Percentiles rank a stretch among this genome's conserved stretches.
phyloP scores from a whole-genome alignment of 2,888 invertebrate species.

The Pyralis farinalis region DNA sequence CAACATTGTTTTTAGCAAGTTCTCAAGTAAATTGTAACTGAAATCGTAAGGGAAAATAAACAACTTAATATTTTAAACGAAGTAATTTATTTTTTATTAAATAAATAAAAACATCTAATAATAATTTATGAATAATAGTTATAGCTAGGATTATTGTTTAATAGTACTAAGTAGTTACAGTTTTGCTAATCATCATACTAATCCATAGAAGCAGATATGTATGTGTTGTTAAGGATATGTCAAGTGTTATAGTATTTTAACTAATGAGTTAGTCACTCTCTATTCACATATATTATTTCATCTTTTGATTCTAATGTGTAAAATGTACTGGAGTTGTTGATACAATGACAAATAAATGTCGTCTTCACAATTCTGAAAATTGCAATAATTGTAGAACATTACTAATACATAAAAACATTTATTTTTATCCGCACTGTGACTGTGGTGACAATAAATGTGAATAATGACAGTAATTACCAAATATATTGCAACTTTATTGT shows the following conservation, averaged over 20 bases:
- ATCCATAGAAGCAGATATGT: slow-evolving; percentile 76
- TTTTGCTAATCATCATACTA: slow-evolving; percentile 32
- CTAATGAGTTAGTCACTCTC: neutral
- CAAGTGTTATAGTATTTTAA: slow-evolving; percentile 19
- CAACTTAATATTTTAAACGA: slow-evolving; percentile 32
- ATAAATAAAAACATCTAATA: slow-evolving; percentile 42
- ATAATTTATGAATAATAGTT: slow-evolving; percentile 32
- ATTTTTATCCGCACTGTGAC: too few species aligned
- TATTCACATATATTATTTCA: neutral
- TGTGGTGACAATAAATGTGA: too few species aligned
- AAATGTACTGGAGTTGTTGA: too few species aligned
- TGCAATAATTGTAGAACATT: too few species aligned
- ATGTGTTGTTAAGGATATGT: slow-evolving; percentile 49
- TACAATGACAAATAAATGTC: too few species aligned
- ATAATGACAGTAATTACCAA: too few species aligned
- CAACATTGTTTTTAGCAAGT: neutral
- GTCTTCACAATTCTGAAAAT: too few species aligned
- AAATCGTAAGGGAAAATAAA: slow-evolving; percentile 33
- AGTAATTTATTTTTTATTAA: slow-evolving; percentile 45
- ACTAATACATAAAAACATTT: too few species aligned
- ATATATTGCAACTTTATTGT: too few species aligned
- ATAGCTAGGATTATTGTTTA: slow-evolving; percentile 31
- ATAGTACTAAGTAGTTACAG: slow-evolving; percentile 25
- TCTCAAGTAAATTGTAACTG: slow-evolving; percentile 14
- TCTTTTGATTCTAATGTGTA: neutral